These are phyloP conservation scores for Glyphotaelius pellucidus DNA, from an alignment of 2,888 invertebrate genomes.

Conservation along the genomic window DNA sequence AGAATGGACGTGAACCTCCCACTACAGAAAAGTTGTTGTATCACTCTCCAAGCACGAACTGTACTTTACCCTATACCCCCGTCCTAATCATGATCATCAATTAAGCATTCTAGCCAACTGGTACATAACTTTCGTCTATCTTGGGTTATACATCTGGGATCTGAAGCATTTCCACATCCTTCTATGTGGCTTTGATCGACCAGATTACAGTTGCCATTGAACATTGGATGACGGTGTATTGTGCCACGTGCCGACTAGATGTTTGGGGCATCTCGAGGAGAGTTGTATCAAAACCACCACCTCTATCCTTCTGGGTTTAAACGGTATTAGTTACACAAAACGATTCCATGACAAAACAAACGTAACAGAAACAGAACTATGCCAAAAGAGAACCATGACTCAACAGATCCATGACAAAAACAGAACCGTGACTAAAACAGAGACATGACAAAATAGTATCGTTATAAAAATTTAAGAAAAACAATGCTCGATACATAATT, in stretches of 20 bases:
- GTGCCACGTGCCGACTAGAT: neutral
- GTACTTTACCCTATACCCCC: neutral
- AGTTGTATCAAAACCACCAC: neutral
- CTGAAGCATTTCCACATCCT: neutral
- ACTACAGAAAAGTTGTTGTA: neutral
- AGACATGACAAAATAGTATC: too few species aligned
- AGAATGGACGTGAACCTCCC: neutral
- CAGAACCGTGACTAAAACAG: too few species aligned
- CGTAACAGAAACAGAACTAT: too few species aligned
- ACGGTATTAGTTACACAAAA: too few species aligned
- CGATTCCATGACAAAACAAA: too few species aligned
- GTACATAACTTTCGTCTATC: neutral
- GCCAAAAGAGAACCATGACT: too few species aligned
- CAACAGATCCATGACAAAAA: too few species aligned
- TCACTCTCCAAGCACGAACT: neutral
- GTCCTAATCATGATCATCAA: neutral
- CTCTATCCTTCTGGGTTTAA: too few species aligned
- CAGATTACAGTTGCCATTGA: neutral
- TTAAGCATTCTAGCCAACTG: neutral
- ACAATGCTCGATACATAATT: too few species aligned
- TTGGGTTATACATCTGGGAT: neutral
- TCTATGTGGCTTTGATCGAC: neutral
- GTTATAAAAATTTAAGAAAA: too few species aligned
- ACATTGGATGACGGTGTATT: neutral
- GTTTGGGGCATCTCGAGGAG: neutral